A percentile compares a stretch with the other conserved stretches of the same genome.
phyloP scores from a whole-genome alignment of 2,113 vertebrate species.

The Ahaetulla prasina region DNA sequence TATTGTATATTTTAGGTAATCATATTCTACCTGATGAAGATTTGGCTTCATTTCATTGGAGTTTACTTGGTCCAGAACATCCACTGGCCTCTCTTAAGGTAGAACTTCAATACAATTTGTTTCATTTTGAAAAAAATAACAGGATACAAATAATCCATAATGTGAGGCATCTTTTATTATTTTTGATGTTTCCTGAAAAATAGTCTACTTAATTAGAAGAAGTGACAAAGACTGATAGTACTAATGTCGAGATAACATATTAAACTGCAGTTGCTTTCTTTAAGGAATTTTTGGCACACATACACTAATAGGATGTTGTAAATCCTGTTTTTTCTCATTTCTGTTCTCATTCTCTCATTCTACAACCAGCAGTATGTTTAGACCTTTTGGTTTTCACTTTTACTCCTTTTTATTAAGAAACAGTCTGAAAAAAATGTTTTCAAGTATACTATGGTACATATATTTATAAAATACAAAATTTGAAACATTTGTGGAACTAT shows the following conservation, averaged over 20 bases:
- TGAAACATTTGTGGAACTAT: not conserved
- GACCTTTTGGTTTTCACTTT: not conserved
- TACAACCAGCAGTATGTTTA: not conserved
- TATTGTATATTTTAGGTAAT: constrained; percentile 81
- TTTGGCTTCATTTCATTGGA: constrained; percentile 98
- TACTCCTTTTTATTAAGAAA: not conserved
- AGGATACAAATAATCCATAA: not conserved
- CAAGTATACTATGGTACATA: not conserved
- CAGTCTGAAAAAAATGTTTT: not conserved
- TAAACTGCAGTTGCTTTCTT: not conserved
- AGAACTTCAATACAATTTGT: constrained; percentile 46
- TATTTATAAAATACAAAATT: not conserved
- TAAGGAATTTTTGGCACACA: not conserved
- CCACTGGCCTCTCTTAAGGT: constrained; percentile 96
- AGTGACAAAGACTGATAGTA: not conserved
- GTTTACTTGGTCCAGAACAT: constrained; percentile 94
- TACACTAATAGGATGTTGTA: not conserved
- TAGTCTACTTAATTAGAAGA: not conserved
- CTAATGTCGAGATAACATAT: not conserved
- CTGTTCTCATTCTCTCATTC: not conserved
- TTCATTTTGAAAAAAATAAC: constrained; percentile 33
- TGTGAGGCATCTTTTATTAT: not conserved
- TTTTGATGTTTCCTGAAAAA: not conserved
- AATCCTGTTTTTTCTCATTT: not conserved
- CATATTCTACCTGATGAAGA: constrained; percentile 98